Conservation (phyloP, 2,888 invertebrate species). For the Sinelater perroti region DNA sequence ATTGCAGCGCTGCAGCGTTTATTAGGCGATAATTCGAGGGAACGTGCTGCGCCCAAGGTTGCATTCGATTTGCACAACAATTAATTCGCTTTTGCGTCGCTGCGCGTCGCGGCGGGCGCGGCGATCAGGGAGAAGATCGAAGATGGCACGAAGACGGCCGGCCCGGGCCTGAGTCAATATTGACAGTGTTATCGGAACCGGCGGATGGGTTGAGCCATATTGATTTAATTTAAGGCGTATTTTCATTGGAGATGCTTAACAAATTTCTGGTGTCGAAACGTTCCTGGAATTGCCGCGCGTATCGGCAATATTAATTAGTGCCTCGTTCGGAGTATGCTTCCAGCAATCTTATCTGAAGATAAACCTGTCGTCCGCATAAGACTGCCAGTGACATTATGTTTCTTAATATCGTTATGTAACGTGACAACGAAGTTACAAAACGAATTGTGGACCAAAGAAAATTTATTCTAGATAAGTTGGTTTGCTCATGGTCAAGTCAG, state of each 20-base stretch:
- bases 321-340: conserved; percentile 1
- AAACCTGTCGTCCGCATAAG: too few species aligned
- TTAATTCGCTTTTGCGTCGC: neutral
- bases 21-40: conserved; percentile 5
- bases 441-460: too few species aligned
- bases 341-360: too few species aligned
- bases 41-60: neutral
- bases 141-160: neutral
- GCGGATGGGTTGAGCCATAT: conserved; percentile 38
- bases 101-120: neutral
- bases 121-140: too few species aligned
- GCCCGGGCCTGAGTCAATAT: conserved; percentile 37
- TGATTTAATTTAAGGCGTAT: conserved; percentile 42
- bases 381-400: too few species aligned
- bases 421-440: too few species aligned
- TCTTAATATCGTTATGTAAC: too few species aligned
- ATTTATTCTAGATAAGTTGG: too few species aligned
- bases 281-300: conserved; percentile 30
- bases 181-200: conserved; percentile 37
- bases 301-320: conserved; percentile 28
- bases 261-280: conserved; percentile 28
- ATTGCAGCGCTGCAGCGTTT: conserved; percentile 12
- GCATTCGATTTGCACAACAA: neutral
- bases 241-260: conserved; percentile 39
- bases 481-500: too few species aligned